phyloP scores from a whole-genome alignment of 2,888 invertebrate species.

The Napeogenes inachia region DNA sequence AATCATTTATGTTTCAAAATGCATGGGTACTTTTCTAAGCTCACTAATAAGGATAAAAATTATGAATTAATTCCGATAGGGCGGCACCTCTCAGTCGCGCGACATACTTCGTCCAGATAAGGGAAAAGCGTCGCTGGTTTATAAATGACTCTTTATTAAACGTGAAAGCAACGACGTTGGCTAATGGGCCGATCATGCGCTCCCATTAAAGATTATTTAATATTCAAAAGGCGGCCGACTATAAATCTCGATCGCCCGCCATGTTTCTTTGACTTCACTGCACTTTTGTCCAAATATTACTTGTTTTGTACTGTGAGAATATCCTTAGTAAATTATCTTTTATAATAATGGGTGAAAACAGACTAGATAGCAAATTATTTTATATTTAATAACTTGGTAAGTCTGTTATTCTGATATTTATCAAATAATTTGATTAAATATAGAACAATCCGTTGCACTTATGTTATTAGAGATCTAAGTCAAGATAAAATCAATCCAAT shows the following conservation, averaged over 20 bases:
- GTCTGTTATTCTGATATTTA: too few relatives aligned
- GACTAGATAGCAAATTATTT: too few relatives aligned
- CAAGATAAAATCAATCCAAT: too few relatives aligned
- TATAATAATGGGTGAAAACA: not conserved
- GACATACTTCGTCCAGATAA: conserved; percentile 74
- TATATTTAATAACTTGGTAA: too few relatives aligned
- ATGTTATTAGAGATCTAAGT: too few relatives aligned
- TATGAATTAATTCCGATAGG: conserved; percentile 75
- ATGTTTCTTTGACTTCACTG: conserved; percentile 70
- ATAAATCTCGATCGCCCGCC: conserved; percentile 75
- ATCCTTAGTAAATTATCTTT: conserved; percentile 14
- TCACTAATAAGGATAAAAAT: conserved; percentile 61
- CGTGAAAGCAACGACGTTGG: conserved; percentile 76
- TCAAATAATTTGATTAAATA: too few relatives aligned
- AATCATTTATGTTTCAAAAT: conserved; percentile 13
- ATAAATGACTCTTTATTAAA: conserved; percentile 79
- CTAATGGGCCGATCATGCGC: conserved; percentile 78
- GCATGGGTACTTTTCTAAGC: conserved; percentile 20
- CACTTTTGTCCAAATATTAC: conserved; percentile 63
- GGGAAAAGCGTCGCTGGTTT: conserved; percentile 74
- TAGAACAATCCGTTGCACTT: too few relatives aligned
- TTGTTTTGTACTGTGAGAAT: conserved; percentile 47
- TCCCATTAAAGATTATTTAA: conserved; percentile 78
- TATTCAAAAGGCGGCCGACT: conserved; percentile 75
- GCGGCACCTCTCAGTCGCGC: conserved; percentile 74